A percentile compares a stretch with the other conserved stretches of the same genome.
Evolutionary conservation across 2,888 invertebrate species (phyloP).

Genomic region (Hoplodrina ambigua): DNA sequence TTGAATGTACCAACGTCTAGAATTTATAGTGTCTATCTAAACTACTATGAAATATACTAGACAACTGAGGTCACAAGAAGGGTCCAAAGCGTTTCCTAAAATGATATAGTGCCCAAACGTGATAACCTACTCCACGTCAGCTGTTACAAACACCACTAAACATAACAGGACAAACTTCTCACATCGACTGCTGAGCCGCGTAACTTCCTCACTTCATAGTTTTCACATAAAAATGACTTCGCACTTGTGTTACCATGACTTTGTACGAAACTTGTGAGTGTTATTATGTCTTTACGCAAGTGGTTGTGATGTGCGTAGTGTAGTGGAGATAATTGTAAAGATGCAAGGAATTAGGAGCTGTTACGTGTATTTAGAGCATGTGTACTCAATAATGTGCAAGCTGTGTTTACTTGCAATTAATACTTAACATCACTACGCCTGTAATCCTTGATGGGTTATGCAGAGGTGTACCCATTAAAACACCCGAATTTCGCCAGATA

Average conservation of each 20-base stretch:
- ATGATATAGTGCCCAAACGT: background rate
- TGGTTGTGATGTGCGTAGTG: background rate
- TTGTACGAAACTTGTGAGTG: slow-evolving; percentile 36
- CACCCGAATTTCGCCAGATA: too few relatives aligned
- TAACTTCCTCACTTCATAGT: slow-evolving; percentile 62
- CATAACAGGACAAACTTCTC: slow-evolving; percentile 48
- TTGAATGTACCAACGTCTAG: too few relatives aligned
- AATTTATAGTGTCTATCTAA: too few relatives aligned
- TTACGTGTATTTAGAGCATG: too few relatives aligned
- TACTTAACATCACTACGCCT: too few relatives aligned
- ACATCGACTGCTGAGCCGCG: slow-evolving; percentile 29
- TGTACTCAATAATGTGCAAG: too few relatives aligned
- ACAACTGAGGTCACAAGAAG: too few relatives aligned
- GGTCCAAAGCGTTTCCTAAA: background rate
- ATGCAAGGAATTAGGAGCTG: too few relatives aligned
- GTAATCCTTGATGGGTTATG: too few relatives aligned
- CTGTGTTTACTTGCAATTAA: too few relatives aligned
- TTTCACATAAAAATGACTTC: slow-evolving; percentile 57
- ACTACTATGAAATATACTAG: too few relatives aligned
- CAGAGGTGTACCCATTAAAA: too few relatives aligned
- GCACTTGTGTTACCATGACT: slow-evolving; percentile 21
- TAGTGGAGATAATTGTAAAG: background rate
- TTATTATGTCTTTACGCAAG: slow-evolving; percentile 32
- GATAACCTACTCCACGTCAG: slow-evolving; percentile 19
- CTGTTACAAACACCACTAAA: slow-evolving; percentile 37